These are phyloP conservation scores for Cantharis rufa DNA, from an alignment of 2,888 invertebrate species.

Conservation along the genomic window DNA sequence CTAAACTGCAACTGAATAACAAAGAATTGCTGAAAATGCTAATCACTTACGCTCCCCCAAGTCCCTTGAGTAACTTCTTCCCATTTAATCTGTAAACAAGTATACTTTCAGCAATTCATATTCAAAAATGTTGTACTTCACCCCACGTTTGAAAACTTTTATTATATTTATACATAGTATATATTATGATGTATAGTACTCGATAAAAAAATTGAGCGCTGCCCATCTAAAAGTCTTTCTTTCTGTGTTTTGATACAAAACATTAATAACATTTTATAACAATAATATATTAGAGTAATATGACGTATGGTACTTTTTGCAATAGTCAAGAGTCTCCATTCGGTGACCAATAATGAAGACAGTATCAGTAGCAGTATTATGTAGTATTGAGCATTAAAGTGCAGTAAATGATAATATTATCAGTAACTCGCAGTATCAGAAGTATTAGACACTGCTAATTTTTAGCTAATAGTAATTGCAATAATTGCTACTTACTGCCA, in stretches of 20 bases:
- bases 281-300: neutral
- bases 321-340: too few species aligned
- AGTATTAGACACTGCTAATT: too few species aligned
- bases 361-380: too few species aligned
- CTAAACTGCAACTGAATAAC: slow-evolving; percentile 28
- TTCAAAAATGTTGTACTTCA: neutral
- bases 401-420: too few species aligned
- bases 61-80: slow-evolving; percentile 48
- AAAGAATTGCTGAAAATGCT: slow-evolving; percentile 14
- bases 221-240: neutral
- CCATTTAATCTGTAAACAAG: slow-evolving; percentile 51
- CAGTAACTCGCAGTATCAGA: too few species aligned
- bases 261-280: neutral
- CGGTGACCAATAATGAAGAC: too few species aligned
- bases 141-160: neutral
- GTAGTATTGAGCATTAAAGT: too few species aligned
- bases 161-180: neutral
- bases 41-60: slow-evolving; percentile 50
- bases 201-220: too few species aligned
- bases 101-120: slow-evolving; percentile 16
- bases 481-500: too few species aligned
- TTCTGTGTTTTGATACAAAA: neutral
- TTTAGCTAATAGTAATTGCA: too few species aligned
- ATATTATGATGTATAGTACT: too few species aligned
- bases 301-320: too few species aligned